Conservation (phyloP, 2,113 vertebrate species). For the Callopanchax toddi region DNA sequence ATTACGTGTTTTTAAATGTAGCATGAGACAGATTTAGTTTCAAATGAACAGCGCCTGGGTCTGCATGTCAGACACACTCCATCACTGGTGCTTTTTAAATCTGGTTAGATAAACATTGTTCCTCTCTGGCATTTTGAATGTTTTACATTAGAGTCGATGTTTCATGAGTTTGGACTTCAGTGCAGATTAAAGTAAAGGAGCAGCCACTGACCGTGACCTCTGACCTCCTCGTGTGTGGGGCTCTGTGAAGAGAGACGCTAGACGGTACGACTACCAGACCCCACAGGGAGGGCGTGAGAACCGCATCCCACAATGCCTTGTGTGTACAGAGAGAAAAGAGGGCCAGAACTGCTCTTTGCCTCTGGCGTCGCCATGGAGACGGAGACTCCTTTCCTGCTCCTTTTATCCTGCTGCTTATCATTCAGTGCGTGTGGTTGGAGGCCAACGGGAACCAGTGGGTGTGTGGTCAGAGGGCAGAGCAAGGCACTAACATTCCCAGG, state of each 20-base stretch:
- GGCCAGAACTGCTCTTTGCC: conserved; percentile 46
- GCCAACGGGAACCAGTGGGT: conserved; percentile 9
- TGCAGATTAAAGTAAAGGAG: too few relatives aligned
- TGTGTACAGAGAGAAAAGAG: conserved; percentile 35
- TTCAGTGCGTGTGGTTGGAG: conserved; percentile 47
- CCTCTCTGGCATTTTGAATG: too few relatives aligned
- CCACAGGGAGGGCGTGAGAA: conserved; percentile 36
- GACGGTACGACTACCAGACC: background rate
- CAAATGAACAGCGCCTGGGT: too few relatives aligned
- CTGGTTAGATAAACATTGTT: too few relatives aligned
- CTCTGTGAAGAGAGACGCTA: background rate
- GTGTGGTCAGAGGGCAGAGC: conserved; percentile 16
- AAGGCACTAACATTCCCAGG: background rate
- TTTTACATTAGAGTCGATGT: too few relatives aligned
- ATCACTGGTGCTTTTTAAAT: too few relatives aligned
- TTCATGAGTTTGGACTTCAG: too few relatives aligned
- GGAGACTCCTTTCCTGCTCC: conserved; percentile 40
- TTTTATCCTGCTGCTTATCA: conserved; percentile 54
- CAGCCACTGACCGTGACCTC: conserved; percentile 6
- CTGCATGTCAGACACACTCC: too few relatives aligned
- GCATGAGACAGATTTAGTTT: too few relatives aligned
- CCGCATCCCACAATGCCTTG: conserved; percentile 47
- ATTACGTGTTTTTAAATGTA: too few relatives aligned
- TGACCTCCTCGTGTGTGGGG: background rate
- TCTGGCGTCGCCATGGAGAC: conserved; percentile 25